Evolutionary conservation across 1,140 invertebrate species (phyloP), one percentile per base, ranked within the genome.

Genomic region (Nasonia vitripennis): DNA sequence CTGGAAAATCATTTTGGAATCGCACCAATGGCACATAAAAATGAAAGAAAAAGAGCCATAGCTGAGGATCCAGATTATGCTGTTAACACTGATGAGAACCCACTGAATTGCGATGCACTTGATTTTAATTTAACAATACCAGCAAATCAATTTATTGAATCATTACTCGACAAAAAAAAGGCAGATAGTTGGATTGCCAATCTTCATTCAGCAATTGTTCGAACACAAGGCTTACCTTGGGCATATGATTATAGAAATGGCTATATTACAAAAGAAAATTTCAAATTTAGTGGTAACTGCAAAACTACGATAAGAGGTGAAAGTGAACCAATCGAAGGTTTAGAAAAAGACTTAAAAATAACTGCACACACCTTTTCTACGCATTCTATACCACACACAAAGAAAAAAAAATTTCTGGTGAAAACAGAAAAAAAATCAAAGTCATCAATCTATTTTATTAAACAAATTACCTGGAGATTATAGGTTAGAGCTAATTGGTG

Each of bases 221-320:
- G 2, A 73, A 6, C 10, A 27, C 11, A 27, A 73, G 11, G 31
- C 10, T 75, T 75, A 41, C 73, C 73, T 41, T 75, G 73, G 12
- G 31, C 34, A 12, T 75, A 41, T 6, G 37, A 41, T 17, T 75
- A 37, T 1, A 37, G 37, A 41, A 75, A 75, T 41, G 27, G 73
- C 12, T 75, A 34, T 12, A 27, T 75, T 9, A 41, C 31, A 75
- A n/a, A 41, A 2, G 73, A 75, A 4, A 55, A 4, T 2, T 75
- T 75, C 20, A 75, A 75, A 75, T 75, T 75, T 41, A 75, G 37
- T 41, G 73, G 73, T 6, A 17, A 75, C 5, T 75, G 73, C 17
- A 12, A 27, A 7, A 37, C 34, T 3, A 12, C 14, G 14, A 41
- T 75, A 41, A 75, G 31, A 17, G 73, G 73, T 9, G 34, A 75